These are phyloP conservation scores for Chelonus insularis DNA, from an alignment of 1,140 invertebrate genomes.

Conservation along the genomic window DNA sequence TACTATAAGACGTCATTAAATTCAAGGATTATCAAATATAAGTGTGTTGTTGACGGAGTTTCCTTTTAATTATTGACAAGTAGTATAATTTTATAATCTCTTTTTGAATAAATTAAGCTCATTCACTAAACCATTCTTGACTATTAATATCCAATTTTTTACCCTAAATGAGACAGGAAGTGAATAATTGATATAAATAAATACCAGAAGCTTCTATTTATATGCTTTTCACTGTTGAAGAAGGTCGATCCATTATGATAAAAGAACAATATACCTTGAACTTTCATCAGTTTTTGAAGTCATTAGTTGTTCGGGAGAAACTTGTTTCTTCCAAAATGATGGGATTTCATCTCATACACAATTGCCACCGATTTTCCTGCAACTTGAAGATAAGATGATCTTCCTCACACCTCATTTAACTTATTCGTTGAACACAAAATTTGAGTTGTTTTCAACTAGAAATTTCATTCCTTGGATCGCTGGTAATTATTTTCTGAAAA, in stretches of 20 bases:
- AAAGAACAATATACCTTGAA: not conserved
- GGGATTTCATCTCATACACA: not conserved
- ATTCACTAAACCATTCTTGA: too few species aligned
- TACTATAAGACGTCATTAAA: too few species aligned
- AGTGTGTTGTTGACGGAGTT: too few species aligned
- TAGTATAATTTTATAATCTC: too few species aligned
- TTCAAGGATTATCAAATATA: too few species aligned
- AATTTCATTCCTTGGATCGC: not conserved
- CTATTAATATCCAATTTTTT: too few species aligned
- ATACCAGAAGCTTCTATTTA: too few species aligned
- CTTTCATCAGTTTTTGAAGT: not conserved
- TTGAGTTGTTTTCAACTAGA: not conserved
- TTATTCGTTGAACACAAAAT: not conserved
- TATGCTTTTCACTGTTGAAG: not conserved
- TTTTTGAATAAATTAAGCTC: not conserved
- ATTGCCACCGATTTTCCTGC: constrained; percentile 19
- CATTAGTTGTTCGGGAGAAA: not conserved
- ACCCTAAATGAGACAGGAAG: too few species aligned
- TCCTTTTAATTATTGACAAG: too few species aligned
- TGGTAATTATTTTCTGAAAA: not conserved
- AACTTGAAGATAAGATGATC: constrained; percentile 8
- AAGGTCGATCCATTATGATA: not conserved
- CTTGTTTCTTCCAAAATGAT: not conserved
- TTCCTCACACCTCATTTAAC: constrained; percentile 13
- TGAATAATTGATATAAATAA: too few species aligned